These are phyloP conservation scores for Sebastes vulpes DNA, from an alignment of 2,797 vertebrate genomes.

Conservation along the genomic window DNA sequence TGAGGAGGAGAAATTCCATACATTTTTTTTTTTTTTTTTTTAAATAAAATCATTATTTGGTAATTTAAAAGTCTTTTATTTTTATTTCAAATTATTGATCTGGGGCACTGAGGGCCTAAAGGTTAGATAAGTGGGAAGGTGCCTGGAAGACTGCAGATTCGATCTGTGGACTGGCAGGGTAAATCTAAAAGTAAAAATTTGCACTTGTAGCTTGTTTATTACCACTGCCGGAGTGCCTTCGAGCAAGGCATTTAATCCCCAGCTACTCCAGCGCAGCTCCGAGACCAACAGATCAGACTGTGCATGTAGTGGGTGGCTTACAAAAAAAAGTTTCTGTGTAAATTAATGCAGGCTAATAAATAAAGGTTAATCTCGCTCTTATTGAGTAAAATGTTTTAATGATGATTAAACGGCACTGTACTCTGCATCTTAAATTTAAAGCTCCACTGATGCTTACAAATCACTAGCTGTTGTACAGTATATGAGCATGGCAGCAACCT, in stretches of 20 bases:
- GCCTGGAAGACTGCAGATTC: neutral
- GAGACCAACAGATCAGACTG: neutral
- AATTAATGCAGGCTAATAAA: conserved; percentile 27
- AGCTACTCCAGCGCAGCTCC: neutral
- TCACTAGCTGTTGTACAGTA: neutral
- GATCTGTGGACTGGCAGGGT: neutral
- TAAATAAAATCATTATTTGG: neutral
- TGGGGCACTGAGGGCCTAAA: neutral
- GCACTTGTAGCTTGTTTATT: neutral
- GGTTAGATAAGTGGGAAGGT: neutral
- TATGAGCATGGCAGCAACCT: neutral
- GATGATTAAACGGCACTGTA: conserved; percentile 16
- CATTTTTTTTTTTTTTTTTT: too few species aligned
- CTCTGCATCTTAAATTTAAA: conserved; percentile 14
- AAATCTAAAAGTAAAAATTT: neutral
- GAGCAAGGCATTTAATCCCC: neutral
- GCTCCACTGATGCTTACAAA: conserved; percentile 35
- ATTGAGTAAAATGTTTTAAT: conserved; percentile 30
- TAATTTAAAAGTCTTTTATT: neutral
- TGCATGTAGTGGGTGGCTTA: neutral
- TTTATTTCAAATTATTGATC: conserved; percentile 20
- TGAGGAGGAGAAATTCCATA: neutral
- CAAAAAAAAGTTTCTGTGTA: neutral
- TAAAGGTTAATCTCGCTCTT: conserved; percentile 23
- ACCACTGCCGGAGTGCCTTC: neutral